Evolutionary conservation across 2,797 vertebrate genomes (phyloP), one percentile per base, ranked within the genome.

Genomic region (Esox masquinongy): DNA sequence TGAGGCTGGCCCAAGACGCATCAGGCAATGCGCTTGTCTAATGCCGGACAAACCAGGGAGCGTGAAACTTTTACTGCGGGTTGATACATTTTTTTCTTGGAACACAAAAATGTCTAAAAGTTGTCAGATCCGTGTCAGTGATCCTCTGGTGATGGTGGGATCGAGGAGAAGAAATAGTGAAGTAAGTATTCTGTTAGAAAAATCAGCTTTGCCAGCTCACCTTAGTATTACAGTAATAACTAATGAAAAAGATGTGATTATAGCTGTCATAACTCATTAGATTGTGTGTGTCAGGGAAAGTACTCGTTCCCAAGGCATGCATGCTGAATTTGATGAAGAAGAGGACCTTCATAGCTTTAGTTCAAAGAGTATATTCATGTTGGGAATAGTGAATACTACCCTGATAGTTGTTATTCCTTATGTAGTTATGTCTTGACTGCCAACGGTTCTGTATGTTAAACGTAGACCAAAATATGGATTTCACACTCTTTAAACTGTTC

Each of bases 181-280:
- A 70, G 94, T 94, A 89, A 94, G 94, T 94, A 70, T 71, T n/a
- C 26, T 16, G 22, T 36, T 68, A 87, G 74, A 81, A 72, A 75
- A 76, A 47, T 71, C 26, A 3, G 34, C 8, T 17, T n/a, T 75
- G 73, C 50, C 49, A 70, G 31, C 31, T 39, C 31, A 24, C 69
- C 63, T 4, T 24, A n/a, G 47, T 15, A 12, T 26, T 24, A 26
- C 5, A 29, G 61, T 56, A 64, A 29, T 24, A 29, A 64, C 24
- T 64, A 26, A 15, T 12, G 11, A 29, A n/a, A 7, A 22, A 24
- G 29, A 14, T 24, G 7, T 51, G 69, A 51, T 22, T 70, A 16
- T 26, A 29, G 11, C 47, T 29, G 69, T 17, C 43, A 16, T 8
- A 15, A 31, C 64, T 67, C 26, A 16, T 31, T 19, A 17, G 31